Evolutionary conservation across 2,888 invertebrate species (phyloP), one percentile per base, ranked within the genome.

Genomic region (Biston betularia): DNA sequence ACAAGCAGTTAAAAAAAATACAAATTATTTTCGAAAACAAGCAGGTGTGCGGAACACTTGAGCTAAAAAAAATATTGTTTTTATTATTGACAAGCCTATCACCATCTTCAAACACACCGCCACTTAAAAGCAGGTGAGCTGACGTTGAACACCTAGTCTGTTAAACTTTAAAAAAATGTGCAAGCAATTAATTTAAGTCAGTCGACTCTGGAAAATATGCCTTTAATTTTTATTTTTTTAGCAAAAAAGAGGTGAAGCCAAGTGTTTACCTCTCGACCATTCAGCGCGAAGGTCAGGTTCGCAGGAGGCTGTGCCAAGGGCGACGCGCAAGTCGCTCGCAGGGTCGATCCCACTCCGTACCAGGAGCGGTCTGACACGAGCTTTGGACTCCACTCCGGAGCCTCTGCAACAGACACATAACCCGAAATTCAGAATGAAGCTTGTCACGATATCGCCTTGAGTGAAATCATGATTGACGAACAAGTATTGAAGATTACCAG

Each of bases 211-310:
- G 24, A 24, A 24, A 24, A 24, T 24, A 24, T 24, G 3, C 3
- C 24, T 24, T 24, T 24, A 24, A 24, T 24, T 24, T 3, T 24
- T 24, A 24, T 2, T 24, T 24, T 24, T 24, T 2, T 24, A 24
- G 24, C 24, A 24, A 53, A 33, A 48, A 34, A n/a, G 1, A 6
- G n/a, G n/a, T 45, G n/a, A n/a, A n/a, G n/a, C n/a, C n/a, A n/a
- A n/a, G n/a, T n/a, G 14, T 0, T 69, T 76, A 93, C 96, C 94
- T 90, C 95, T 81, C 88, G 92, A 66, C 95, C 96, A 82, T 96
- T 96, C 61, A 96, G 93, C 72, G 95, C 95, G 93, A 96, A 96
- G 55, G 96, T 96, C 77, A 96, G 93, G 86, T 96, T 96, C 58
- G 95, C 95, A 12, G 96, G 93, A 34, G 96, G 96, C 86, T 95